Evolutionary conservation across 2,113 vertebrate genomes (phyloP).

Genomic region (Neotragus pygmaeus): DNA sequence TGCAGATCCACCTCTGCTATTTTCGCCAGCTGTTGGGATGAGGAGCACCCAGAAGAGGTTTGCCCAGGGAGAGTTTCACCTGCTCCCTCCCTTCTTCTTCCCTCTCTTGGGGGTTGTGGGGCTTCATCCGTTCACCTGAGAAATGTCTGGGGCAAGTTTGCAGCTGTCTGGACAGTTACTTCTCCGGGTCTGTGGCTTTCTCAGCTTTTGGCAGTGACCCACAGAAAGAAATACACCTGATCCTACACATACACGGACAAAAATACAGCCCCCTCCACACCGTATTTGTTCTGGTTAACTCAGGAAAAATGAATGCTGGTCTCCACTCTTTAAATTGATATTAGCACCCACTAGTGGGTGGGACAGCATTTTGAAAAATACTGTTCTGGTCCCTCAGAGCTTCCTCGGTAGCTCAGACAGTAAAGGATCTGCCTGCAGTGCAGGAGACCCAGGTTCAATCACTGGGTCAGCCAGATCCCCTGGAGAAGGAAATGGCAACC

Average conservation of each 20-base stretch:
- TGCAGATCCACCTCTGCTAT: background rate
- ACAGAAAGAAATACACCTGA: background rate
- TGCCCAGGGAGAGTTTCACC: background rate
- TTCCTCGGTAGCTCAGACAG: background rate
- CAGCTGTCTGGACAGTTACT: background rate
- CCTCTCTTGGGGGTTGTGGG: background rate
- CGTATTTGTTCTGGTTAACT: background rate
- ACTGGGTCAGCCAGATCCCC: background rate
- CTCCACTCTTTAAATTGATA: background rate
- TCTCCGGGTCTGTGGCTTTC: background rate
- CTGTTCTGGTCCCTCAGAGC: background rate
- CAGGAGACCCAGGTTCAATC: background rate
- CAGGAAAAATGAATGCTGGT: background rate
- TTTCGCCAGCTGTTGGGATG: background rate
- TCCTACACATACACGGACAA: fast-evolving
- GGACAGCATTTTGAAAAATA: background rate
- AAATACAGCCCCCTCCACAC: background rate
- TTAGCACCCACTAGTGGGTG: background rate
- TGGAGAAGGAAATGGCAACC: background rate
- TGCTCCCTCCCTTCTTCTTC: background rate
- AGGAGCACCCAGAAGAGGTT: background rate
- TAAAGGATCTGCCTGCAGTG: background rate
- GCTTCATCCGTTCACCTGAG: background rate
- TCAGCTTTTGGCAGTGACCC: background rate
- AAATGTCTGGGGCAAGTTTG: background rate